Percentiles rank a stretch among this genome's conserved stretches.
These are phyloP conservation scores for Opisthograptis luteolata DNA, from an alignment of 2,888 invertebrate genomes.

Conservation along the genomic window DNA sequence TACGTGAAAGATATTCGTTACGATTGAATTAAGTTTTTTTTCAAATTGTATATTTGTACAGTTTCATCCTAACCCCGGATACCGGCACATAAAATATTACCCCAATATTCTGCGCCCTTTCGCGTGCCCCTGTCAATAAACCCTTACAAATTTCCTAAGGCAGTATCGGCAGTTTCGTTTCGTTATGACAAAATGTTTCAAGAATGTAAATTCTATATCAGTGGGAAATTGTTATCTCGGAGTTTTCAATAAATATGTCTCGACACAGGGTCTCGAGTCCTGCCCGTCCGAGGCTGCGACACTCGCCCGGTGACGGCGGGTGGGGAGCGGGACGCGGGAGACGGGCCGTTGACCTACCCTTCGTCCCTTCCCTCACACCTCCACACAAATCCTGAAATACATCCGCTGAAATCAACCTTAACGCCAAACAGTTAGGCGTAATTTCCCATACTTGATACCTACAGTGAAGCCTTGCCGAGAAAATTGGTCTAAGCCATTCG, in stretches of 20 bases:
- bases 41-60: constrained; percentile 30
- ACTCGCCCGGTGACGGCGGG: constrained; percentile 41
- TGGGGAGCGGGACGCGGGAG: constrained; percentile 31
- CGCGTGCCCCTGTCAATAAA: constrained; percentile 37
- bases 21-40: too few species aligned
- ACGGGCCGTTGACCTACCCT: constrained; percentile 71
- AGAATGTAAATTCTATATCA: constrained; percentile 44
- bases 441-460: constrained; percentile 53
- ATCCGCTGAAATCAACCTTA: constrained; percentile 66
- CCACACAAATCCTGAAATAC: constrained; percentile 47
- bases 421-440: constrained; percentile 53
- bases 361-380: constrained; percentile 51
- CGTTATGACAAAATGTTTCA: constrained; percentile 38
- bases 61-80: constrained; percentile 28
- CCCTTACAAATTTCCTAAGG: constrained; percentile 36
- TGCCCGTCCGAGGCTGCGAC: constrained; percentile 41
- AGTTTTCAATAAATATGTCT: constrained; percentile 55
- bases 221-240: constrained; percentile 43
- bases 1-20: too few species aligned
- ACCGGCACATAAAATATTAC: constrained; percentile 35
- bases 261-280: constrained; percentile 46
- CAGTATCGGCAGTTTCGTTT: constrained; percentile 34
- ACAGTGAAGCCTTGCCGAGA: constrained; percentile 54
- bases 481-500: constrained; percentile 65
- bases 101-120: constrained; percentile 34